phyloP scores from a whole-genome alignment of 1,140 invertebrate genomes.

The Drosophila repleta region DNA sequence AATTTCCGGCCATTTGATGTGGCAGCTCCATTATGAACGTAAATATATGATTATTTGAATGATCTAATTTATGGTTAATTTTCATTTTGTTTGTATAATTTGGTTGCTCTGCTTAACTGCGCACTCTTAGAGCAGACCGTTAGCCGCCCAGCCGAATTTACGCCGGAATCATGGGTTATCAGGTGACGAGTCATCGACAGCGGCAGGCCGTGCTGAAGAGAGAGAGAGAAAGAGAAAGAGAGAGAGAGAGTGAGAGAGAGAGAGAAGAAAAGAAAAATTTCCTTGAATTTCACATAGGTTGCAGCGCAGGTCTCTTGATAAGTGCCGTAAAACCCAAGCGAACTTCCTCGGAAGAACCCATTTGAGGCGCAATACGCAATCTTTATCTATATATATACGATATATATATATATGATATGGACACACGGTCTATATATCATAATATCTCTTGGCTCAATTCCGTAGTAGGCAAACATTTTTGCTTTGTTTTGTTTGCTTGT shows the following conservation, averaged over 20 bases:
- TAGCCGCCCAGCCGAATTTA: conserved; percentile 16
- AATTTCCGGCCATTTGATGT: conserved; percentile 1
- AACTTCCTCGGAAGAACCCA: too few species aligned
- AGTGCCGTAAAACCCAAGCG: too few species aligned
- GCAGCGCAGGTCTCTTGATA: too few species aligned
- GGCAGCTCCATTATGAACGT: conserved; percentile 14
- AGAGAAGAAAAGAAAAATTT: conserved; percentile 5
- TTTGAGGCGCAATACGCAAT: too few species aligned
- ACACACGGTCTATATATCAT: too few species aligned
- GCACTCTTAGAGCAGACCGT: conserved; percentile 26
- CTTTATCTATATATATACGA: too few species aligned
- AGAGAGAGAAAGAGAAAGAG: too few species aligned
- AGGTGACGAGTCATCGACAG: conserved; percentile 27
- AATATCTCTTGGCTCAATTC: too few species aligned
- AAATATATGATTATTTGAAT: conserved; percentile 18
- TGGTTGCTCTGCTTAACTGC: conserved; percentile 34
- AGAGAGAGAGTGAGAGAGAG: too few species aligned
- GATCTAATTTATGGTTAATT: conserved; percentile 33
- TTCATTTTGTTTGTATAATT: conserved; percentile 20
- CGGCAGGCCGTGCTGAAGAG: conserved; percentile 6
- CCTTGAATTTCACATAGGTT: conserved; percentile 43
- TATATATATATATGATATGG: too few species aligned
- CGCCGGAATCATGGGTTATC: conserved; percentile 23
- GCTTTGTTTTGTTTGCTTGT: too few species aligned
- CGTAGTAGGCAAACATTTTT: too few species aligned